Evolutionary conservation across 2,113 vertebrate species (phyloP), one percentile per base, ranked within the genome.

Genomic region (Macrotus californicus): DNA sequence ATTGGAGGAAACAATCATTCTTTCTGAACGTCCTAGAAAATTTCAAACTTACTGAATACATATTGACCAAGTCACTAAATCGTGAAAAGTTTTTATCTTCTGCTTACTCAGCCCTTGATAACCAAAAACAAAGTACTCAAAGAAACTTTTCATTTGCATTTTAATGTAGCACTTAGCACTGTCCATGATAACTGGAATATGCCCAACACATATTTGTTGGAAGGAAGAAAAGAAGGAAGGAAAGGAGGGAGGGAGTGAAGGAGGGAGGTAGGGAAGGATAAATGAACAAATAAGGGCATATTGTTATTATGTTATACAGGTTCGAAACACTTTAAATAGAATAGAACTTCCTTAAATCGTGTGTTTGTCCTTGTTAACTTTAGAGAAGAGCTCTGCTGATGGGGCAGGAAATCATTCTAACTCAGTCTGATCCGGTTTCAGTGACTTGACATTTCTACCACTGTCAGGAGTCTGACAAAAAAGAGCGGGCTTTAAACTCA

Each of bases 1-100:
- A 6, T 82, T 75, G 22, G 76, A 75, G 36, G 29, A 89, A 97
- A 93, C 24, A 29, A 48, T 82, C 8, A 46, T 75, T 56, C 54
- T 59, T 87, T 80, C 54, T 80, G 43, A 88, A 83, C 41, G n/a
- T 84, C n/a, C 80, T 84, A 66, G 75, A 87, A 93, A 97, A 66
- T 52, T 89, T 87, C 64, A 75, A 64, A 72, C 7, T 70, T 86
- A 69, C 21, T 56, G 59, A 77, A 52, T 88, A 94, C 43, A 73
- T 48, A 87, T 66, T 86, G 52, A 85, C 50, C 19, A 92, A 92
- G 77, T 95, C 19, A 76, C 21, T 43, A 54, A 85, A 59, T 13
- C 54, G 24, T 85, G 31, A 54, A 34, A 85, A 93, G 0, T 1
- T 18, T 87, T 86, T 83, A 86, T 96, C 64, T 93, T 89, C 50